A percentile compares a stretch with the other conserved stretches of the same genome.
phyloP scores from a whole-genome alignment of 2,888 invertebrate species.

The Cyaniris semiargus region DNA sequence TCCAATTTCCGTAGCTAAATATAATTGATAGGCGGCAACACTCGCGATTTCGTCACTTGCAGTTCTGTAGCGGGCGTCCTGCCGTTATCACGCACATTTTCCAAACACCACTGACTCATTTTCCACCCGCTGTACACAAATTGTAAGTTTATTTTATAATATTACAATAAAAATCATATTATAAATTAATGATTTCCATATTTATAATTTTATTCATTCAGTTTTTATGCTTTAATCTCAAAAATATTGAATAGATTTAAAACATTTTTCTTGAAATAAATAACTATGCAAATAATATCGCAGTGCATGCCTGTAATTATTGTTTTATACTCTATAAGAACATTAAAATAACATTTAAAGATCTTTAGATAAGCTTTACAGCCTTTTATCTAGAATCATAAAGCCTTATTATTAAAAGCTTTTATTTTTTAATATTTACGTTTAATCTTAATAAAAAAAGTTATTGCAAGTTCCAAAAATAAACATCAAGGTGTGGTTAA shows the following conservation, averaged over 20 bases:
- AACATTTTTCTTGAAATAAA: too few relatives aligned
- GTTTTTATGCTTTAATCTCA: too few relatives aligned
- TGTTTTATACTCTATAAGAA: background rate
- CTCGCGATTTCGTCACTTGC: conserved; percentile 34
- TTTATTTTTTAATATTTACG: background rate
- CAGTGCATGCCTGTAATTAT: background rate
- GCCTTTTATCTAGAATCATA: background rate
- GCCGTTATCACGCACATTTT: conserved; percentile 51
- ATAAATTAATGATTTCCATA: background rate
- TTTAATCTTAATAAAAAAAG: background rate
- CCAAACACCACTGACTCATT: conserved; percentile 33
- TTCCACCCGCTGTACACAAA: conserved; percentile 32
- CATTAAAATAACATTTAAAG: too few relatives aligned
- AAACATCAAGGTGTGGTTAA: background rate
- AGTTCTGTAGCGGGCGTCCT: conserved; percentile 41
- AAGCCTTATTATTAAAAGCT: background rate
- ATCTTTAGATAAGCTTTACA: background rate
- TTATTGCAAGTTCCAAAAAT: background rate
- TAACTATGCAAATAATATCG: background rate
- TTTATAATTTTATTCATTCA: background rate
- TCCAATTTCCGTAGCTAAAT: background rate
- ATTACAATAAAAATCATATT: background rate
- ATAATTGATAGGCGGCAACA: conserved; percentile 24
- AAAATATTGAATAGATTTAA: too few relatives aligned
- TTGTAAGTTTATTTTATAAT: conserved; percentile 36